These are phyloP conservation scores for Tinamus major DNA, from an alignment of 2,797 vertebrate species.

Conservation along the genomic window DNA sequence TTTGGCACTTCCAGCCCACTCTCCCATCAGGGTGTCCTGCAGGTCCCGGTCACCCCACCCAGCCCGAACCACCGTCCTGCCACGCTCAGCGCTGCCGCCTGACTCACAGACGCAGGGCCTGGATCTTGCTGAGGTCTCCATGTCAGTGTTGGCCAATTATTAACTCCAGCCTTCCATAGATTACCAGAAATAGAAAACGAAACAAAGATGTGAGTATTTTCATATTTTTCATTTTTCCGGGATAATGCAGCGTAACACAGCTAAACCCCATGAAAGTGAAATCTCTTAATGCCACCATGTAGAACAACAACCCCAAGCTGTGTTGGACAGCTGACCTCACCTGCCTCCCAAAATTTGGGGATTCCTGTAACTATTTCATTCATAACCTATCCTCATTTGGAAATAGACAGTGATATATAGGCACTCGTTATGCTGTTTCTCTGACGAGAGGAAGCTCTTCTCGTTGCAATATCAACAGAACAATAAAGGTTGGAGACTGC, in stretches of 20 bases:
- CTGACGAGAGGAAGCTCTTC: background rate
- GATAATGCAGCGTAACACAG: background rate
- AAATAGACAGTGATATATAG: background rate
- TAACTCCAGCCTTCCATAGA: background rate
- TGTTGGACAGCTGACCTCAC: background rate
- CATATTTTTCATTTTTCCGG: background rate
- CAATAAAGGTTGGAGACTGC: background rate
- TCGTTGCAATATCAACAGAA: background rate
- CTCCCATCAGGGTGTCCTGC: background rate
- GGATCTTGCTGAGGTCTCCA: background rate
- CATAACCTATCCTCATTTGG: background rate
- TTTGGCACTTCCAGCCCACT: background rate
- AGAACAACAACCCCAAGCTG: background rate
- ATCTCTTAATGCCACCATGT: background rate
- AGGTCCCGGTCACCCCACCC: background rate
- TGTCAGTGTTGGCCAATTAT: background rate
- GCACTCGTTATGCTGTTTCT: background rate
- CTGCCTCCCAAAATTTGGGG: background rate
- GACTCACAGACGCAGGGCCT: background rate
- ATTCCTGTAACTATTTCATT: background rate
- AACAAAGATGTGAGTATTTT: background rate
- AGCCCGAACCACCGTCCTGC: background rate
- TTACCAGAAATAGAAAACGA: background rate
- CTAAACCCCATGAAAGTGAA: background rate
- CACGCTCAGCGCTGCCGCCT: background rate